Percentiles rank a stretch among this genome's conserved stretches.
Conservation (phyloP, 2,888 invertebrate genomes). For the Scelioninae gen. 1 region DNA sequence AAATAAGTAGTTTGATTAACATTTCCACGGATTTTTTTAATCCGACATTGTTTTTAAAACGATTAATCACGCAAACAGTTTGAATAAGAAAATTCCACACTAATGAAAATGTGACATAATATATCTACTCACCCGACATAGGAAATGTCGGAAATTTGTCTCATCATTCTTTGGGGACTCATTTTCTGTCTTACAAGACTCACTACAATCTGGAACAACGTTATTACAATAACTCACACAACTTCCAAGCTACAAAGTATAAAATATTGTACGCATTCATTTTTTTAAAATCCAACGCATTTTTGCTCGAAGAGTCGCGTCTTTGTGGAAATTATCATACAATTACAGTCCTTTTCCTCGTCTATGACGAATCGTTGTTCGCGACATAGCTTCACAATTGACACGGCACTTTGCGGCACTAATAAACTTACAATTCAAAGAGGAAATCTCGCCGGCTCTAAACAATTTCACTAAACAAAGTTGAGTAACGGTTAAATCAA, state of each 20-base stretch:
- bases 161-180: slow-evolving; percentile 78
- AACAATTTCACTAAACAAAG: slow-evolving; percentile 32
- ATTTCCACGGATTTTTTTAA: too few relatives aligned
- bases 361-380: slow-evolving; percentile 26
- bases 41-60: too few relatives aligned
- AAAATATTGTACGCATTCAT: background rate
- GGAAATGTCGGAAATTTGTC: slow-evolving; percentile 82
- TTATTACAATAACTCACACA: slow-evolving; percentile 30
- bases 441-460: slow-evolving; percentile 34
- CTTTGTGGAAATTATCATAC: slow-evolving; percentile 19
- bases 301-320: background rate
- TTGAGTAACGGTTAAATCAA: slow-evolving; percentile 33
- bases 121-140: slow-evolving; percentile 80
- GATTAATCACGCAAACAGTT: too few relatives aligned
- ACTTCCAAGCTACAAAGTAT: background rate
- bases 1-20: too few relatives aligned
- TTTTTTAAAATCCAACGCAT: background rate
- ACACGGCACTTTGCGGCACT: background rate
- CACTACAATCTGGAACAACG: slow-evolving; percentile 53
- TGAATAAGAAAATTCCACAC: too few relatives aligned
- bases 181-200: slow-evolving; percentile 66
- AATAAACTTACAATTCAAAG: background rate
- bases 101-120: background rate
- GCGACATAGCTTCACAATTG: background rate
- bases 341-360: slow-evolving; percentile 50